phyloP scores from a whole-genome alignment of 2,113 vertebrate species.

The Podarcis cretensis region DNA sequence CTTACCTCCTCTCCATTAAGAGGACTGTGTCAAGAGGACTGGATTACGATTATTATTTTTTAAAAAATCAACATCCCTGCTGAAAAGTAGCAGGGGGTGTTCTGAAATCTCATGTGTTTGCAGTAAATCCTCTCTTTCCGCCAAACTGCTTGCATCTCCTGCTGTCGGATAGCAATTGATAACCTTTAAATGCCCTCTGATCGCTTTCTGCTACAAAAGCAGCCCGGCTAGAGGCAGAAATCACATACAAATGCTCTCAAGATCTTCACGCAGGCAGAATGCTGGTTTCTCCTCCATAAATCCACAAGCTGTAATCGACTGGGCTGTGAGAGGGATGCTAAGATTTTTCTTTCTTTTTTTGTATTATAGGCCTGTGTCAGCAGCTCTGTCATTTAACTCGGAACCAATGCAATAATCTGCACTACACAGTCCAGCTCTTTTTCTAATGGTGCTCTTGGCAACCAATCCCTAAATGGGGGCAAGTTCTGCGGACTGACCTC shows the following conservation, averaged over 20 bases:
- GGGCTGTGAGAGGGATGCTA: not conserved
- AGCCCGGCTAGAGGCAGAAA: not conserved
- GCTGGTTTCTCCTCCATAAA: not conserved
- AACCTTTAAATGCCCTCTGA: not conserved
- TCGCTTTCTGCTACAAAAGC: not conserved
- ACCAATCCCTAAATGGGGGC: not conserved
- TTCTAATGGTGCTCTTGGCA: not conserved
- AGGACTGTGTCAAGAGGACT: fast-evolving
- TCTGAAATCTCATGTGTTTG: too few relatives aligned
- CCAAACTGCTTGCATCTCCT: not conserved
- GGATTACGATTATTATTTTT: not conserved
- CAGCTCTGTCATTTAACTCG: not conserved
- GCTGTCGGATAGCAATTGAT: fast-evolving
- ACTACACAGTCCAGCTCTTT: too few relatives aligned
- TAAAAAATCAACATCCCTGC: not conserved
- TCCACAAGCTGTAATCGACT: not conserved
- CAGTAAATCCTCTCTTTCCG: not conserved
- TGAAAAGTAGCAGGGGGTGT: not conserved
- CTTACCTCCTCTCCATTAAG: fast-evolving
- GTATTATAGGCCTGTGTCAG: not conserved
- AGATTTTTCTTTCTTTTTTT: not conserved
- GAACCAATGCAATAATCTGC: not conserved
- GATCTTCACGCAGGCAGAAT: not conserved
- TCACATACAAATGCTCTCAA: not conserved
- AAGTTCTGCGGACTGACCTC: not conserved